Conservation (phyloP, 37 sponge, comb jelly and placozoan species). For the Eunapius fragilis region DNA sequence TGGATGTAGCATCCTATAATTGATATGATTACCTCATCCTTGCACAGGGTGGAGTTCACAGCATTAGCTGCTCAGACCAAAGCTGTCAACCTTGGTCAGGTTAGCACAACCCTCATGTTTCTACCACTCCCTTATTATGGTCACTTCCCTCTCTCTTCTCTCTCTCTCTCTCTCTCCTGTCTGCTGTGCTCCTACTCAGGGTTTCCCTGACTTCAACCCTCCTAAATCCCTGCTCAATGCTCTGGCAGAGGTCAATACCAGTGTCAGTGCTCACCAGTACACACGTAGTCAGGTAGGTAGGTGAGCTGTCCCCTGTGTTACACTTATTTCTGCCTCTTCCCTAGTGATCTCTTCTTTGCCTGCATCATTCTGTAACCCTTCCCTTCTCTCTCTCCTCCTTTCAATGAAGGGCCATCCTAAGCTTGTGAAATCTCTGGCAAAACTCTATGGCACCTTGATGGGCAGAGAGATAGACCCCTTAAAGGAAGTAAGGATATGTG, state of each 20-base stretch:
- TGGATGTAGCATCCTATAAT: background rate
- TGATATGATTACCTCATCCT: background rate
- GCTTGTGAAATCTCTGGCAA: slow-evolving; percentile 87
- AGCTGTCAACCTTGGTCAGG: slow-evolving; percentile 93
- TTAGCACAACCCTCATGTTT: slow-evolving; percentile 1
- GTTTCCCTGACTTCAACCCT: slow-evolving; percentile 90
- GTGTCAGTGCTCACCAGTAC: slow-evolving; percentile 79
- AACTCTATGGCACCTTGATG: slow-evolving; percentile 64
- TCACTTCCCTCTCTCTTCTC: no score
- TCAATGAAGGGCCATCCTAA: slow-evolving; percentile 84
- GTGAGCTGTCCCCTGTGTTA: background rate
- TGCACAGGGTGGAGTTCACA: slow-evolving; percentile 88
- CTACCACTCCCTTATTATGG: background rate
- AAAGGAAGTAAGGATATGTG: slow-evolving; percentile 59
- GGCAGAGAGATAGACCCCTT: slow-evolving; percentile 83
- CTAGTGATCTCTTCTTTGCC: no score
- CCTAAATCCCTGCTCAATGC: slow-evolving; percentile 84
- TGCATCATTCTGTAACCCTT: no score
- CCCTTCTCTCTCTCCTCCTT: background rate
- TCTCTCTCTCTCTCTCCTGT: no score
- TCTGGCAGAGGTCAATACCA: slow-evolving; percentile 56
- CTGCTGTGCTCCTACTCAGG: slow-evolving; percentile 52
- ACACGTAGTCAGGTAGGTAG: slow-evolving; percentile 63
- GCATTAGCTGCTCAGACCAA: slow-evolving; percentile 75
- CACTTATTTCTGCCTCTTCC: background rate